Base-by-base conservation (phyloP, 2,113 vertebrate genomes). In the Halichoeres trimaculatus region DNA sequence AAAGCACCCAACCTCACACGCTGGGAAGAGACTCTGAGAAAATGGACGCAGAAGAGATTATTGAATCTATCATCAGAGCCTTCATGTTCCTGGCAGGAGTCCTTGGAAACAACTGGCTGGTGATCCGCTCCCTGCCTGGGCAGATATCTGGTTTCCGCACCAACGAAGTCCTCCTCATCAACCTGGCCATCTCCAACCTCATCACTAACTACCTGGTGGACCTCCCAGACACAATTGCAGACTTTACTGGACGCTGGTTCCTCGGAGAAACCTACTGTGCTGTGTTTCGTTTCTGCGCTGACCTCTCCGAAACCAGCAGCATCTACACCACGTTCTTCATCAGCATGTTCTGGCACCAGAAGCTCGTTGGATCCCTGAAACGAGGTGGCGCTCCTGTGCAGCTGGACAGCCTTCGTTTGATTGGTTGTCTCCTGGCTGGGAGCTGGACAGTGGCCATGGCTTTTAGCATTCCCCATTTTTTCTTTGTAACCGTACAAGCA, bases 191-290 rank as follows among this genome's bases (percentile, higher is more conserved):
- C 1, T 94, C 93, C 63, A 93, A 94, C 81, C 92, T 95, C 61
- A 93, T 95, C 74, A 94, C 92, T n/a, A 94, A 93, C 83, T 93
- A 67, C 66, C 53, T 94, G 83, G 94, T 94, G 84, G 93, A 94
- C 71, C 70, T 94, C 2, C 93, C 93, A 0, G 91, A 93, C 73
- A 91, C 88, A 35, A 34, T 93, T 1, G 86, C 86, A 0, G 85
- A 94, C 8, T 89, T 93, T 3, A 69, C 59, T 2, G 88, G 78
- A 0, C 41, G 17, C 0, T 95, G 92, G 92, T 89, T 92, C 68
- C 40, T 92, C 26, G 89, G 91, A 0, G 69, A 84, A 40, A 70
- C 52, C 11, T 95, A 81, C 75, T 95, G 94, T 4, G 67, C 70
- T 0, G 41, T 91, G 13, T 93, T 91, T 43, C 85, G 58, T 8